Evolutionary conservation across 1,140 invertebrate genomes (phyloP).

Genomic region (Bemisia tabaci): DNA sequence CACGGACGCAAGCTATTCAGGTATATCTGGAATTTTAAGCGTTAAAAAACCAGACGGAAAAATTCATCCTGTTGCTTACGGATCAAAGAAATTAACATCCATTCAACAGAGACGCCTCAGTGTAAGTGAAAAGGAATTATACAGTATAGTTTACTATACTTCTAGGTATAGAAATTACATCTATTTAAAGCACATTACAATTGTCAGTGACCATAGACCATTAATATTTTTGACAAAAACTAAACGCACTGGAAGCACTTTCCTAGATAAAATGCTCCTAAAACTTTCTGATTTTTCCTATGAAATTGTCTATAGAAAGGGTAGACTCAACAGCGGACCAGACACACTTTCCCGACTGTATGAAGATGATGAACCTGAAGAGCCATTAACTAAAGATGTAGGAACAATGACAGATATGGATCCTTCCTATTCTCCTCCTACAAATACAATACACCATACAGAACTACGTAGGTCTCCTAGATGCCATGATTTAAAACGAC

Average conservation of each 20-base stretch:
- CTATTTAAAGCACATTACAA: background rate
- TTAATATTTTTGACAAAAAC: background rate
- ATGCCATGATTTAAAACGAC: too few species aligned
- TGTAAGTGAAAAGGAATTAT: background rate
- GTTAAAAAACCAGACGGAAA: constrained; percentile 25
- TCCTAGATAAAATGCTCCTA: background rate
- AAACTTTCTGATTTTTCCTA: background rate
- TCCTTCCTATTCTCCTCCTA: too few species aligned
- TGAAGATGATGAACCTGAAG: background rate
- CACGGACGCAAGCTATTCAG: constrained; percentile 26
- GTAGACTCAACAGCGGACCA: background rate
- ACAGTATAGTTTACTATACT: background rate
- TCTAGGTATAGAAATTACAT: background rate
- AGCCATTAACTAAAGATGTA: background rate
- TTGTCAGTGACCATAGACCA: background rate
- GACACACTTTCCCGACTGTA: background rate
- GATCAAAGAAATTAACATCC: background rate
- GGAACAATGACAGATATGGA: background rate
- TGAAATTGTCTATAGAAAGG: background rate
- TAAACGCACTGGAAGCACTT: background rate
- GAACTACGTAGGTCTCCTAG: too few species aligned
- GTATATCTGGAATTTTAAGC: constrained; percentile 27
- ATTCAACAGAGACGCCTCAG: background rate
- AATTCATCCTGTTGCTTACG: constrained; percentile 15
- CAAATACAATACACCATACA: too few species aligned